Evolutionary conservation across 1,140 invertebrate genomes (phyloP), one percentile per base, ranked within the genome.

Genomic region (Cylas formicarius): DNA sequence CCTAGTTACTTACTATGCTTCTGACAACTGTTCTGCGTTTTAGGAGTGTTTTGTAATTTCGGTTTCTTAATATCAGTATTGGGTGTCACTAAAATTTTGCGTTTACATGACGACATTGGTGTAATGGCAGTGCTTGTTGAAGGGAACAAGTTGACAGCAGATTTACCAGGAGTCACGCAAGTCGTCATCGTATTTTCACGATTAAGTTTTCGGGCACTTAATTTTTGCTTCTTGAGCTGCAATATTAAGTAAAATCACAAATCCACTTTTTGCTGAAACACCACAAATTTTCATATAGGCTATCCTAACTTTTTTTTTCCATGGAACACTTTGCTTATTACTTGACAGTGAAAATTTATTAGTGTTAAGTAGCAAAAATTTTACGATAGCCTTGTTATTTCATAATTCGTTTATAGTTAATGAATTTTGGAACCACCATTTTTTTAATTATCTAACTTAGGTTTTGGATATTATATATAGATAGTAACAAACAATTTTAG

Each of bases 181-280:
- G 24, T 35, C 27, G 14, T 13, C 13, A 14, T 11, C 1, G 35
- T 52, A 9, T 44, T 28, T 11, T 54, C 51, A 24, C 48, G 11
- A 38, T 56, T 44, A 28, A 42, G 22, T 33, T 58, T 58, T 16
- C 49, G 40, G 9, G 54, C 51, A 32, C 54, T 58, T 20, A 56
- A 23, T 37, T 56, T 56, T 35, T 46, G 13, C 27, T 53, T 53
- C 8, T 22, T 39, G 7, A 40, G 14, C 45, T 55, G 22, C 31
- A 48, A 47, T 38, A 16, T 40, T 38, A 32, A 26, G 13, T 17
- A 21, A 21, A 35, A 14, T n/a, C n/a, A 14, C 26, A 14, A 43
- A 17, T 41, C 9, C 22, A 24, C 10, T 17, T 36, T 19, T n/a
- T n/a, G n/a, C n/a, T n/a, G n/a, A 8, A 23, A 23, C 27, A 10